Percentiles rank a stretch among this genome's conserved stretches.
These are phyloP conservation scores for Halcyon smyrnensis DNA, from an alignment of 2,797 vertebrate genomes.

Conservation along the genomic window DNA sequence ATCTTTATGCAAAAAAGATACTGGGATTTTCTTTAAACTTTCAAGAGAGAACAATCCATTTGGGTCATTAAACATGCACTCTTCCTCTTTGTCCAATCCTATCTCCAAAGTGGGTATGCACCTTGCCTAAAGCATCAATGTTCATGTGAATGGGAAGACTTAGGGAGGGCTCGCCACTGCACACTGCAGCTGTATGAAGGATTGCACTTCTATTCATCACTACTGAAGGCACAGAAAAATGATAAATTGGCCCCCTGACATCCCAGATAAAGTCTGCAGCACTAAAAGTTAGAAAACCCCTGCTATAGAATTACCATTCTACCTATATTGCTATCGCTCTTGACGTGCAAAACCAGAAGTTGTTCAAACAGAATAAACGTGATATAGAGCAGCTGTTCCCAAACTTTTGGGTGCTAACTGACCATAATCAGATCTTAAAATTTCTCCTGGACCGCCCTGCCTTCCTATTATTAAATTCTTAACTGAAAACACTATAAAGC, in stretches of 20 bases:
- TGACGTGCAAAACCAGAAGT: neutral
- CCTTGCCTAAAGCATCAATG: neutral
- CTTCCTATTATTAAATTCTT: neutral
- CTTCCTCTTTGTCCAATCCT: neutral
- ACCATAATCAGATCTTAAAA: neutral
- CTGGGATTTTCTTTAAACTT: neutral
- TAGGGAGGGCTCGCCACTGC: neutral
- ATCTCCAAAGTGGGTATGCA: neutral
- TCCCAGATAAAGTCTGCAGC: neutral
- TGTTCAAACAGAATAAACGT: neutral
- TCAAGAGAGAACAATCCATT: neutral
- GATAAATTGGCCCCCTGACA: neutral
- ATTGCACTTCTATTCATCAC: neutral
- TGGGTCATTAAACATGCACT: neutral
- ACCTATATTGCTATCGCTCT: neutral
- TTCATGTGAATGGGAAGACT: neutral
- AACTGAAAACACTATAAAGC: neutral
- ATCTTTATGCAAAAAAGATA: neutral
- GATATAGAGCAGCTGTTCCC: neutral
- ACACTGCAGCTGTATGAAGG: neutral
- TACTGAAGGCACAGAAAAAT: slow-evolving; percentile 32
- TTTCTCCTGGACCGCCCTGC: neutral
- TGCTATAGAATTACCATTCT: neutral
- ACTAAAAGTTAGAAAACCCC: neutral
- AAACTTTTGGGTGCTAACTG: neutral